Conservation (phyloP, 1,140 invertebrate species). For the Propsilocerus akamusi region DNA sequence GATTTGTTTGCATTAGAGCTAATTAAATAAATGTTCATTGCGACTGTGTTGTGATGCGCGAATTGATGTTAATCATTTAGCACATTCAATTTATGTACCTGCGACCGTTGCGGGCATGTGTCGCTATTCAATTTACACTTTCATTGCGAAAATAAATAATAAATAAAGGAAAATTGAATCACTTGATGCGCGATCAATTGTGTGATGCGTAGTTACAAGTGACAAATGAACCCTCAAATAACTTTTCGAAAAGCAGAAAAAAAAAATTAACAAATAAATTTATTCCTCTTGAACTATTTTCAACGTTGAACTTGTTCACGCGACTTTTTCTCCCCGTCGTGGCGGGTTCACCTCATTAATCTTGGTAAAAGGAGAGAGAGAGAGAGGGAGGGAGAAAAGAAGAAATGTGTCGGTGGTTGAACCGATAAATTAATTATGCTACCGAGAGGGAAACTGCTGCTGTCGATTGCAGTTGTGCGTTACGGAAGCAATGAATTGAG, state of each 20-base stretch:
- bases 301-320: too few relatives aligned
- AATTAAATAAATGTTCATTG: too few relatives aligned
- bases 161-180: too few relatives aligned
- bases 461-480: conserved; percentile 2
- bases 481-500: conserved; percentile 1
- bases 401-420: not conserved
- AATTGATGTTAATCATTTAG: not conserved
- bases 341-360: conserved; percentile 1
- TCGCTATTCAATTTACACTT: conserved; percentile 1
- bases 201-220: too few relatives aligned
- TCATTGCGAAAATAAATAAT: conserved; percentile 1
- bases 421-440: not conserved
- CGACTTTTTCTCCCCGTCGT: not conserved
- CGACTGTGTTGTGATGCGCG: not conserved
- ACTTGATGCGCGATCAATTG: not conserved
- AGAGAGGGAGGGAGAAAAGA: not conserved
- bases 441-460: too few relatives aligned
- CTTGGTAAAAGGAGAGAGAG: not conserved
- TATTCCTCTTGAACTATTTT: too few relatives aligned
- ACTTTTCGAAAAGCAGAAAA: too few relatives aligned
- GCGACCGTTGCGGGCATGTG: too few relatives aligned
- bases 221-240: too few relatives aligned
- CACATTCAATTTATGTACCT: not conserved
- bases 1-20: too few relatives aligned
- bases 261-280: too few relatives aligned